These are phyloP conservation scores for Alethe diademata DNA, from an alignment of 2,113 vertebrate species.

Conservation along the genomic window DNA sequence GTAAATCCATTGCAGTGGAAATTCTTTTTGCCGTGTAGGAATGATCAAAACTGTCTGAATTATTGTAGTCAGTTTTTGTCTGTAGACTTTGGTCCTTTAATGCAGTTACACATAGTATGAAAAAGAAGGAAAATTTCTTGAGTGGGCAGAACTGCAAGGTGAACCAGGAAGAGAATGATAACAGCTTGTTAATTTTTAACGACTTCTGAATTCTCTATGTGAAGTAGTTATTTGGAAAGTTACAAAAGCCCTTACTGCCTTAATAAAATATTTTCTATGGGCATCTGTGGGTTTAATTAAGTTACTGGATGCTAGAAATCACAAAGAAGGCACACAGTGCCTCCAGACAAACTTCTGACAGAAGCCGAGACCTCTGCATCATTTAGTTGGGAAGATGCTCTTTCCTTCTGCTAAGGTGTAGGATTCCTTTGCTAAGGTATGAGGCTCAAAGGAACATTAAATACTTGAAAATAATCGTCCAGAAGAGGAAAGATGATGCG, in stretches of 20 bases:
- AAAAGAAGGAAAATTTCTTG: background rate
- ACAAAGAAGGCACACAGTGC: background rate
- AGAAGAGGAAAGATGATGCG: background rate
- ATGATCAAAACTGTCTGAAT: background rate
- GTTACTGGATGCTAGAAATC: background rate
- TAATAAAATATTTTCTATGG: background rate
- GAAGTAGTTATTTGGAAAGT: background rate
- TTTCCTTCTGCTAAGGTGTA: background rate
- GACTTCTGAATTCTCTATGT: background rate
- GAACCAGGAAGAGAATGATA: background rate
- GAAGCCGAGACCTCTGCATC: background rate
- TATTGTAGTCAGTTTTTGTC: background rate
- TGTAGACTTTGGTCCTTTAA: background rate
- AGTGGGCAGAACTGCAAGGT: background rate
- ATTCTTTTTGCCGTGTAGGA: background rate
- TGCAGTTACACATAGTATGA: background rate
- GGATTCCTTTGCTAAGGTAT: background rate
- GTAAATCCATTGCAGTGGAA: background rate
- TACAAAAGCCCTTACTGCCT: background rate
- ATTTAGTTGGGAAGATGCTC: background rate
- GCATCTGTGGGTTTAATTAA: background rate
- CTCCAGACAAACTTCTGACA: background rate
- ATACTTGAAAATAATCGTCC: background rate
- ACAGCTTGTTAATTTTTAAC: background rate
- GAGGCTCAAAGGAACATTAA: background rate